Evolutionary conservation across 1,140 invertebrate genomes (phyloP), one percentile per base, ranked within the genome.

Genomic region (Bombus huntii): DNA sequence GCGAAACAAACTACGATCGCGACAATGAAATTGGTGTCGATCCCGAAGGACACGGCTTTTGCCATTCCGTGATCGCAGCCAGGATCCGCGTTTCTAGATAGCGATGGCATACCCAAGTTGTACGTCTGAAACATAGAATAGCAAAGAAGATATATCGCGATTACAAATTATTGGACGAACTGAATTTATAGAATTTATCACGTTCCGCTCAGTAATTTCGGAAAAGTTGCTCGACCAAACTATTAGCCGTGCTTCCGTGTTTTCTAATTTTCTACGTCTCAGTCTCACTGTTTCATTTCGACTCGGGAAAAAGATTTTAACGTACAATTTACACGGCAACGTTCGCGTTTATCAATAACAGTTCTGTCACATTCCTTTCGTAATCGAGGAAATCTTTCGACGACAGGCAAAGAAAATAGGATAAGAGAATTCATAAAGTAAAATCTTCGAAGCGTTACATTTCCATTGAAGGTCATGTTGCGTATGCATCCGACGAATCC

Each of bases 401-500:
- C 47, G 5, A 53, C 18, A 2, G 47, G 6, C 18, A 6, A 53
- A 0, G 47, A 22, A 53, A 22, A 53, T 22, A 22, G 18, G 5
- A 68, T 15, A 25, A 25, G 18, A 37, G 8, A 68, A 18, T 53
- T 53, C 18, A 34, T 4, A 8, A 25, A 37, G 18, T 22, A 68
- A 25, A 10, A 15, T 83, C 22, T 28, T 39, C 1, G 28, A n/a
- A 28, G 3, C 76, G 93, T 95, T 93, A 97, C 96, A 92, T 96
- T 96, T 87, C 96, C 96, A 92, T 98, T 98, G 89, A 98, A 97
- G 0, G 97, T 98, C 76, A 98, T 96, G 92, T 98, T 98, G 85
- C 96, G 96, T 85, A 99, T 97, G 93, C 98, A 99, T 1, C 98
- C 98, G 71, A 96, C 95, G 92, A 98, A 99, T 83, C 97, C 96